Conservation (phyloP, 2,113 vertebrate species). For the Actinemys pallida region DNA sequence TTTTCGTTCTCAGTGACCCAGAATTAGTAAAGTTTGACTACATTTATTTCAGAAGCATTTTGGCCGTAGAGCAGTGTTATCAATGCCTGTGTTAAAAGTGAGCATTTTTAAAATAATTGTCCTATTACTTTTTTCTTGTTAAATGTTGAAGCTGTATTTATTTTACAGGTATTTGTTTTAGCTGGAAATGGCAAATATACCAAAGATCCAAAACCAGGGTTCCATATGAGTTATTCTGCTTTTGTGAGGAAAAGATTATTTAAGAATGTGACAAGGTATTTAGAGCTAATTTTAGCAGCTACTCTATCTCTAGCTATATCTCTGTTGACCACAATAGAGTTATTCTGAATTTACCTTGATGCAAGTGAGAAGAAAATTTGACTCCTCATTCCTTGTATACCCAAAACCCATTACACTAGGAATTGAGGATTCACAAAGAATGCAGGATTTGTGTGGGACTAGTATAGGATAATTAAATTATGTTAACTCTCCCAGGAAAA, state of each 20-base stretch:
- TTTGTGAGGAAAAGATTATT: neutral
- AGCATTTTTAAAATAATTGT: neutral
- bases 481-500: neutral
- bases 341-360: neutral
- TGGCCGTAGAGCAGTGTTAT: too few species aligned
- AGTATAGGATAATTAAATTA: neutral
- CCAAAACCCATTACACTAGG: neutral
- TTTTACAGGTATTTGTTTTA: neutral
- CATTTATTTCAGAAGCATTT: too few species aligned
- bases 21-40: too few species aligned
- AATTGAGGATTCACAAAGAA: neutral
- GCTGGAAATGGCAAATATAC: neutral
- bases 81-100: neutral
- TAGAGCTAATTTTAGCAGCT: neutral
- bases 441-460: neutral
- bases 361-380: neutral
- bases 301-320: neutral
- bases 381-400: neutral
- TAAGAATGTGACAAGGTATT: neutral
- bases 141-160: neutral
- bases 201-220: neutral
- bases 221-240: neutral
- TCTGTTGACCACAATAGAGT: neutral
- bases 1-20: too few species aligned
- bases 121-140: neutral